Percentiles rank a stretch among this genome's conserved stretches.
phyloP scores from a whole-genome alignment of 2,113 vertebrate species.

The Bucco capensis region DNA sequence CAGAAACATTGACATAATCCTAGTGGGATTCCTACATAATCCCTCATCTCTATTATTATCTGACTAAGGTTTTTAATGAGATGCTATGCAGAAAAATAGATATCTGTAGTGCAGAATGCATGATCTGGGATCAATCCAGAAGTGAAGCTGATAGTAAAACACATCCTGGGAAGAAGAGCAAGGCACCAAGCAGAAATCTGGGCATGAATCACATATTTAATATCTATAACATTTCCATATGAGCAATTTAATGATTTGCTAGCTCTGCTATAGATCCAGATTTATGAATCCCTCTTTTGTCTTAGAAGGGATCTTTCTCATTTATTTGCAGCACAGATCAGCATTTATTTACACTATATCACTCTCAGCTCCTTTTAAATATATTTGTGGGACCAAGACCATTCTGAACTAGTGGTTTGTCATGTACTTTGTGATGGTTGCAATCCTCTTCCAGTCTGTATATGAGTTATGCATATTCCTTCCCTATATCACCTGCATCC shows the following conservation, averaged over 20 bases:
- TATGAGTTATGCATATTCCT: background rate
- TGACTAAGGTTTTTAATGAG: background rate
- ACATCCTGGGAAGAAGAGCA: background rate
- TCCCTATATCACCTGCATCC: background rate
- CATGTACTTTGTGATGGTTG: background rate
- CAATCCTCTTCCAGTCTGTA: background rate
- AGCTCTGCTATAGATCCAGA: background rate
- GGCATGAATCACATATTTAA: background rate
- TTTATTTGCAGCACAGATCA: background rate
- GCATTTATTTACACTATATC: conserved; percentile 17
- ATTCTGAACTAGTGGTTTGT: background rate
- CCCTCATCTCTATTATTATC: background rate
- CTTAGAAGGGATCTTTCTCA: background rate
- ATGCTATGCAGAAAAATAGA: background rate
- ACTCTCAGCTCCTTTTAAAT: too few relatives aligned
- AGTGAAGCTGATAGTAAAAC: background rate
- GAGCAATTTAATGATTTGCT: background rate
- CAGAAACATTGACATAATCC: background rate
- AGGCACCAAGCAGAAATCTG: background rate
- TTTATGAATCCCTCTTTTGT: background rate
- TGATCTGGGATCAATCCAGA: background rate
- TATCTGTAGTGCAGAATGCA: background rate
- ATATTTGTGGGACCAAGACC: accelerated
- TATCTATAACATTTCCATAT: background rate
- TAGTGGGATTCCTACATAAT: background rate